Evolutionary conservation across 2,113 vertebrate species (phyloP).

Genomic region (Himantopus leucocephalus): DNA sequence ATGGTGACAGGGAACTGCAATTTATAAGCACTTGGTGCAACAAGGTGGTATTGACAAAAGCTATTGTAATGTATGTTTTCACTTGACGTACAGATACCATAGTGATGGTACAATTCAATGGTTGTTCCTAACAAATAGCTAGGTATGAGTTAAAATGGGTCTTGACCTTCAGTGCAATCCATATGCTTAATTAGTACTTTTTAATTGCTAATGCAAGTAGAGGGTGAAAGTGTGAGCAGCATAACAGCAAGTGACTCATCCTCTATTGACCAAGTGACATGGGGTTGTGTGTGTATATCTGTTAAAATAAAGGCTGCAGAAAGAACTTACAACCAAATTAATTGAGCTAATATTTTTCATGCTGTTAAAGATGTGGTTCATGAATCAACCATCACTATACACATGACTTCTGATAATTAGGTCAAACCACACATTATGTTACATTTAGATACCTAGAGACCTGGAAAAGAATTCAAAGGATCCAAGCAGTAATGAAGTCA

Average conservation of each 20-base stretch:
- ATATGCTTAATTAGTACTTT: not conserved
- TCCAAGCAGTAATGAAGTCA: not conserved
- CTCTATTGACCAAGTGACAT: not conserved
- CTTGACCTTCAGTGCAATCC: not conserved
- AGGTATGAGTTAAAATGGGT: not conserved
- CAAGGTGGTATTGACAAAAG: not conserved
- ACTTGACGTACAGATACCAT: not conserved
- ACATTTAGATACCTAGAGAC: not conserved
- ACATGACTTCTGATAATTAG: not conserved
- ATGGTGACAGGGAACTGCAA: not conserved
- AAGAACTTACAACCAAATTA: not conserved
- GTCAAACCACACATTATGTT: not conserved
- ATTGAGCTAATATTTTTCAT: not conserved
- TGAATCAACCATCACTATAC: not conserved
- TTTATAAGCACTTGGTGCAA: not conserved
- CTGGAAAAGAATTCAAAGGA: conserved; percentile 1
- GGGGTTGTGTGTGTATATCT: not conserved
- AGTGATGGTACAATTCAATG: not conserved
- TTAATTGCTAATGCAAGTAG: not conserved
- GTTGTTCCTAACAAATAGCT: not conserved
- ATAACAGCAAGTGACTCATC: not conserved
- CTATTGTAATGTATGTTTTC: not conserved
- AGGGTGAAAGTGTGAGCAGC: not conserved
- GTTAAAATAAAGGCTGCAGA: not conserved
- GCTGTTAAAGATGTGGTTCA: not conserved